Base-by-base conservation (phyloP, 2,888 invertebrate genomes). In the Acanthosoma haemorrhoidale region DNA sequence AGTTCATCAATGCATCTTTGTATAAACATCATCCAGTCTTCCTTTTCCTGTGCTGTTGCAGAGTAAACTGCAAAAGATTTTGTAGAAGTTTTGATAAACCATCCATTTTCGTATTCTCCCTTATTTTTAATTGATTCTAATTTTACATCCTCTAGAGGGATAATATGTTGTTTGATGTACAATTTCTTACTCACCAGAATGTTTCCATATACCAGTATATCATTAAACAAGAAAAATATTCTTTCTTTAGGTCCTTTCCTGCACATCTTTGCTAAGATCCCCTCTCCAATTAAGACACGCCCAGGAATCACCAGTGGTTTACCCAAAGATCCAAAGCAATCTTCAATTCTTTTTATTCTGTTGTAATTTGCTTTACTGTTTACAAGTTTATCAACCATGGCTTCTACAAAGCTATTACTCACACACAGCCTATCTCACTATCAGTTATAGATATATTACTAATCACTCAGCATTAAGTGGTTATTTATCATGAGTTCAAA, bases 181-280 rank as follows among this genome's bases (percentile, higher is more conserved):
- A 18, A 21, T n/a, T 32, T 36, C 34, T 36, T 61, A 9, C 6
- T 34, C 9, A 36, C 61, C 9, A 61, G 21, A 18, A 61, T 38
- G n/a, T 21, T 38, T 13, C 61, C 61, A 21, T 61, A 61, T 21
- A 61, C 61, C 0, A 61, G 36, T 2, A 61, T 61, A 38, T 61
- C 61, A 13, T 61, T 61, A 34, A 61, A 61, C 16, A 61, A 21
- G 34, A 61, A 60, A 36, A 61, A 61, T 3, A 36, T n/a, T 31
- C 36, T 61, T 3, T 21, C 34, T 36, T 36, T 61, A 2, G 21
- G 36, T 3, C 21, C 21, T 61, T 36, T 36, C 36, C 21, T 36
- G n/a, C 34, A 36, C 36, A 21, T 61, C 21, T 36, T 61, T 21
- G 11, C 9, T 36, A 61, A 36, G 13, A 36, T 61, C 18, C 61